A percentile compares a stretch with the other conserved stretches of the same genome.
phyloP scores from a whole-genome alignment of 2,888 invertebrate species.

The Machimus atricapillus region DNA sequence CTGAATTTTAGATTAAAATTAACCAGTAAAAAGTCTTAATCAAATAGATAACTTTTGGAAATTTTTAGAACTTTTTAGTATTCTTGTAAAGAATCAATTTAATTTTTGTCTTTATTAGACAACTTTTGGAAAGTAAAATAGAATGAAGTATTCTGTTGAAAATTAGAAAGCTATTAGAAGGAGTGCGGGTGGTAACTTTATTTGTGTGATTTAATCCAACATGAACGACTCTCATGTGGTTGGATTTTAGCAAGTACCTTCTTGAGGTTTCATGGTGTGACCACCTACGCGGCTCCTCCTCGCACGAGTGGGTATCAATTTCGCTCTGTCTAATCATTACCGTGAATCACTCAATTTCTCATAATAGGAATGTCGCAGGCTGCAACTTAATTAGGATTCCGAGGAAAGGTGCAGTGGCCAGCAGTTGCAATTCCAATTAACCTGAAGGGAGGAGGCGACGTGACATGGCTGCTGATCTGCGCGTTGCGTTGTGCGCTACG shows the following conservation, averaged over 20 bases:
- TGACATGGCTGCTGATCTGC: neutral
- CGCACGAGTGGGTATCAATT: neutral
- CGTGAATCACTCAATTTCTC: slow-evolving; percentile 9
- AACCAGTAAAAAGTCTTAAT: no score
- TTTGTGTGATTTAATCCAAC: neutral
- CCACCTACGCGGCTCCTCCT: neutral
- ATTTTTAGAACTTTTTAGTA: no score
- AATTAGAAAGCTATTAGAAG: neutral
- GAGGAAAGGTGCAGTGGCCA: slow-evolving; percentile 14
- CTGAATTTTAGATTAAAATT: no score
- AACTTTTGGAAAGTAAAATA: neutral
- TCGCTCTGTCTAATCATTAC: slow-evolving; percentile 15
- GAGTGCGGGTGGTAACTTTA: neutral
- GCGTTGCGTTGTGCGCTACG: neutral
- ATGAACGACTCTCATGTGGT: neutral
- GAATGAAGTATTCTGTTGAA: neutral
- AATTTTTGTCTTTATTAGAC: neutral
- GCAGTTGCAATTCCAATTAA: slow-evolving; percentile 25
- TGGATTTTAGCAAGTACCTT: neutral
- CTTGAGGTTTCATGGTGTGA: neutral
- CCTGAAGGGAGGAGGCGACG: slow-evolving; percentile 27
- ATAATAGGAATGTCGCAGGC: neutral
- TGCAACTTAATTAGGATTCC: slow-evolving; percentile 33
- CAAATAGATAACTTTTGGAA: no score
- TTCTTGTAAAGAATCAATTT: neutral